Base-by-base conservation (phyloP, 2,797 vertebrate genomes). In the Pseudopleuronectes americanus region DNA sequence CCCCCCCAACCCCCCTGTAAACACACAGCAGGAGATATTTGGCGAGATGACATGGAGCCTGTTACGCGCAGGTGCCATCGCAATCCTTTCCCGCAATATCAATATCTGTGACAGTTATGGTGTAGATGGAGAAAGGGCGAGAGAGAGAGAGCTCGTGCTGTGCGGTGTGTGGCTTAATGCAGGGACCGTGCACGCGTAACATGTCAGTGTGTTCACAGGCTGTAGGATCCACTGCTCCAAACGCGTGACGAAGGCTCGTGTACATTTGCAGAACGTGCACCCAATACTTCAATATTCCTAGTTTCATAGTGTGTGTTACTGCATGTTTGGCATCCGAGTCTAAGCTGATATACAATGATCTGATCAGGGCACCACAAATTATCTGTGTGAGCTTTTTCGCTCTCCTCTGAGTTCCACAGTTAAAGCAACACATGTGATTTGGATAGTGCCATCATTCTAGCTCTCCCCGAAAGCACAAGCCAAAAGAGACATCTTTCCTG, bases 51-150 rank as follows among this genome's bases (percentile, higher is more conserved):
- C 14, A 41, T 52, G 17, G 47, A 53, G 68, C 52, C 69, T 62
- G 59, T 87, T 84, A 78, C 81, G 81, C 78, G 31, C 57, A 67
- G 16, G 68, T 66, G 60, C 57, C 48, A 49, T 24, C 8, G 14
- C 22, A 3, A n/a, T 38, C 4, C 7, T 22, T 45, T 22, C 43
- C 36, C 22, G 43, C 28, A 47, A 8, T 16, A 1, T 52, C 14
- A 38, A 23, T 26, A 26, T 47, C 1, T 57, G 26, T 66, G 59
- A 56, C 28, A 56, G 19, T 17, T 9, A 7, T 22, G 8, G 26
- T 55, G 66, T 51, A 19, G 10, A 21, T 31, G 58, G 45, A 7
- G 1, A 22, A n/a, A 45, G 41, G 6, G 1, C 21, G 19, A 45
- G 7, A 31, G 69, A 5, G 43, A 14, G 28, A 8, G 28, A 0